A percentile compares a stretch with the other conserved stretches of the same genome.
Evolutionary conservation across 2,113 vertebrate species (phyloP).

Genomic region (Passer montanus): DNA sequence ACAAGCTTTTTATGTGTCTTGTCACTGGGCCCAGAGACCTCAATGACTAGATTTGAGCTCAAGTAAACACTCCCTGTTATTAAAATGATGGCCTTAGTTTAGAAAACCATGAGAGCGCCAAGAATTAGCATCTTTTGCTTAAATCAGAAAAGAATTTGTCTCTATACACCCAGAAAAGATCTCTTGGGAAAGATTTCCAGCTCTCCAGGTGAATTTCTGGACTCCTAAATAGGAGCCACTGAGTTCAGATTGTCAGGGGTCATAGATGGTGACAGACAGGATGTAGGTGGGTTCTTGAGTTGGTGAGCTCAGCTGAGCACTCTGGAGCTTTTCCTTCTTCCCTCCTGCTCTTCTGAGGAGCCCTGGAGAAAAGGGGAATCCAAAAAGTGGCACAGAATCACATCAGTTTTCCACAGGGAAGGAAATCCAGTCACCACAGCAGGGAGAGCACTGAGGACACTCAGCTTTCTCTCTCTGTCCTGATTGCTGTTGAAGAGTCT

Average conservation of each 20-base stretch:
- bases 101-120: rapidly evolving
- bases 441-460: not conserved
- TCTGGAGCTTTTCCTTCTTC: not conserved
- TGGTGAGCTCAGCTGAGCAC: not conserved
- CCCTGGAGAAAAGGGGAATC: not conserved
- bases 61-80: not conserved
- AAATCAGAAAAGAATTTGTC: not conserved
- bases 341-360: not conserved
- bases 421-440: rapidly evolving
- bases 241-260: not conserved
- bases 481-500: not conserved
- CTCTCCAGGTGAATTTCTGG: not conserved
- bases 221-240: not conserved
- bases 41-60: not conserved
- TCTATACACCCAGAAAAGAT: not conserved
- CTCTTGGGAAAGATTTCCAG: not conserved
- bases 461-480: not conserved
- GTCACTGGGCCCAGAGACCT: not conserved
- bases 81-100: not conserved
- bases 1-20: not conserved
- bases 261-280: rapidly evolving
- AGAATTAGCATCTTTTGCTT: not conserved
- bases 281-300: not conserved
- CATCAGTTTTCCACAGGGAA: not conserved
- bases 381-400: not conserved